Conservation (phyloP, 2,888 invertebrate genomes). For the Limnephilus marmoratus region DNA sequence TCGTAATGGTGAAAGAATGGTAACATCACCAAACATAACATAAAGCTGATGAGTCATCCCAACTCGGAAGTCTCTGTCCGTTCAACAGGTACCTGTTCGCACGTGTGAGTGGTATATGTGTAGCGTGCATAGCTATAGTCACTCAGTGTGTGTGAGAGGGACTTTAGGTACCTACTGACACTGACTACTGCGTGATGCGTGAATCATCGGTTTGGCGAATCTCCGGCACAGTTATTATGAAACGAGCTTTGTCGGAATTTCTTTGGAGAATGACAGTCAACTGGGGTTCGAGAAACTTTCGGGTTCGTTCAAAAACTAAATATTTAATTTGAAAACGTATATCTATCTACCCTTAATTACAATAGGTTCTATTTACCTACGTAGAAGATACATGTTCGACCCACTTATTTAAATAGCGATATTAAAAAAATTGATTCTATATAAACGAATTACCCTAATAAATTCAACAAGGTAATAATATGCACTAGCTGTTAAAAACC, state of each 20-base stretch:
- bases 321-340: too few species aligned
- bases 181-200: neutral
- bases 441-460: too few species aligned
- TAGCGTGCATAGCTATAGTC: neutral
- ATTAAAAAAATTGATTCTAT: too few species aligned
- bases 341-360: too few species aligned
- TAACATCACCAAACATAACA: neutral
- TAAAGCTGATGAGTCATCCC: conserved; percentile 18
- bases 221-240: conserved; percentile 27
- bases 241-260: conserved; percentile 34
- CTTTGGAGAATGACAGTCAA: neutral
- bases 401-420: too few species aligned
- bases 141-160: neutral
- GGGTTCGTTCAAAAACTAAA: neutral
- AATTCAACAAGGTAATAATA: too few species aligned
- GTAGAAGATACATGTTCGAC: too few species aligned
- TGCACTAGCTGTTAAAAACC: too few species aligned
- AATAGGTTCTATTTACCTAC: too few species aligned
- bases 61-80: conserved; percentile 5
- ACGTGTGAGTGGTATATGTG: neutral
- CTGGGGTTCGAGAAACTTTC: neutral
- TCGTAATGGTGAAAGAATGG: neutral
- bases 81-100: conserved; percentile 15
- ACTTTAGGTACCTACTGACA: neutral
- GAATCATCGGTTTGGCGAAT: conserved; percentile 32